phyloP scores from a whole-genome alignment of 2,888 invertebrate genomes.

The Piscicola geometra region DNA sequence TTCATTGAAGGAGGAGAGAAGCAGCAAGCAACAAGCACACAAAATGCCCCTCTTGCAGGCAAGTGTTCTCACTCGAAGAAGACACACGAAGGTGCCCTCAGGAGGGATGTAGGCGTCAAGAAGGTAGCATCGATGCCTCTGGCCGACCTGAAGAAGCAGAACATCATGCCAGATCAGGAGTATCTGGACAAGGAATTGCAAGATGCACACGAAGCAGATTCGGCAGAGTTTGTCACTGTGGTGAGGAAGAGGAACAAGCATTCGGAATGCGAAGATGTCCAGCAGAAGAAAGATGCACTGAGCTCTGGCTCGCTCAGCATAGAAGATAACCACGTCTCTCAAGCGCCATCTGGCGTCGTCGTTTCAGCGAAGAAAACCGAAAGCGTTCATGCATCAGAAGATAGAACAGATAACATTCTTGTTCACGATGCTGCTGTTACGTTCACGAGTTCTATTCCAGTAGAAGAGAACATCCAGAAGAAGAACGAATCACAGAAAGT shows the following conservation, averaged over 20 bases:
- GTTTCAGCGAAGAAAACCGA: too few species aligned
- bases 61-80: neutral
- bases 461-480: too few species aligned
- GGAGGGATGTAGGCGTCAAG: neutral
- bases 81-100: too few species aligned
- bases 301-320: too few species aligned
- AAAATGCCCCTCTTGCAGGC: neutral
- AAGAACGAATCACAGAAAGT: too few species aligned
- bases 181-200: constrained; percentile 7
- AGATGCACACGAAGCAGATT: neutral
- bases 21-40: neutral
- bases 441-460: too few species aligned
- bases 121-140: neutral
- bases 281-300: too few species aligned
- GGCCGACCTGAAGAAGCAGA: neutral
- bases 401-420: too few species aligned
- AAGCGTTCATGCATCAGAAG: too few species aligned
- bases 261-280: neutral
- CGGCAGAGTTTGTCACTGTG: neutral
- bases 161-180: neutral
- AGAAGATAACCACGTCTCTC: neutral
- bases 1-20: constrained; percentile 10
- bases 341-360: too few species aligned
- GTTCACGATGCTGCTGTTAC: too few species aligned
- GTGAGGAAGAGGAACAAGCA: constrained; percentile 4